Evolutionary conservation across 2,113 vertebrate genomes (phyloP).

Genomic region (Spea bombifrons): DNA sequence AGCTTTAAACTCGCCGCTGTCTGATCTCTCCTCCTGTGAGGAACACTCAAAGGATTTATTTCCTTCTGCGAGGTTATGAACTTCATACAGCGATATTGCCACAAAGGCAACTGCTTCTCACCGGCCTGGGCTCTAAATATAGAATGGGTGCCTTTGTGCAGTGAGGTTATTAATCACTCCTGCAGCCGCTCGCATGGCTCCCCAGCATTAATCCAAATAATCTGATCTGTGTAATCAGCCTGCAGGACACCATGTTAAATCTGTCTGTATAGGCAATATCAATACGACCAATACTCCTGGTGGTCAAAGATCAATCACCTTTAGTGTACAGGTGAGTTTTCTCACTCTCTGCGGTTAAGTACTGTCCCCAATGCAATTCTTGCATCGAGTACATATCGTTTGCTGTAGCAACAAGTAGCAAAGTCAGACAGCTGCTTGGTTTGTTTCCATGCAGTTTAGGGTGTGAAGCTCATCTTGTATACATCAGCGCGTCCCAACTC

Average conservation of each 20-base stretch:
- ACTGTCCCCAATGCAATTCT: no score
- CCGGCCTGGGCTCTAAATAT: conserved; percentile 25
- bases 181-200: neutral
- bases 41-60: neutral
- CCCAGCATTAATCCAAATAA: conserved; percentile 14
- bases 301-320: no score
- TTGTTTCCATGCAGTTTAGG: no score
- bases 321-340: no score
- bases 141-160: conserved; percentile 11
- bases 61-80: conserved; percentile 16
- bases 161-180: conserved; percentile 8
- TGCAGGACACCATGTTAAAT: neutral
- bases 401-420: no score
- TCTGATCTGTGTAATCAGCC: conserved; percentile 35
- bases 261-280: neutral
- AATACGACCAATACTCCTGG: no score
- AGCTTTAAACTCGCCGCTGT: neutral
- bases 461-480: neutral
- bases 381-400: no score
- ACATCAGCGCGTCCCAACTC: neutral
- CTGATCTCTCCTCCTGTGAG: neutral
- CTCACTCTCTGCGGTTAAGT: no score
- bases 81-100: conserved; percentile 20
- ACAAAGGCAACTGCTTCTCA: conserved; percentile 26
- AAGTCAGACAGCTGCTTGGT: no score